A percentile compares a stretch with the other conserved stretches of the same genome.
Evolutionary conservation across 1,140 invertebrate species (phyloP).

Genomic region (Mercenaria mercenaria): DNA sequence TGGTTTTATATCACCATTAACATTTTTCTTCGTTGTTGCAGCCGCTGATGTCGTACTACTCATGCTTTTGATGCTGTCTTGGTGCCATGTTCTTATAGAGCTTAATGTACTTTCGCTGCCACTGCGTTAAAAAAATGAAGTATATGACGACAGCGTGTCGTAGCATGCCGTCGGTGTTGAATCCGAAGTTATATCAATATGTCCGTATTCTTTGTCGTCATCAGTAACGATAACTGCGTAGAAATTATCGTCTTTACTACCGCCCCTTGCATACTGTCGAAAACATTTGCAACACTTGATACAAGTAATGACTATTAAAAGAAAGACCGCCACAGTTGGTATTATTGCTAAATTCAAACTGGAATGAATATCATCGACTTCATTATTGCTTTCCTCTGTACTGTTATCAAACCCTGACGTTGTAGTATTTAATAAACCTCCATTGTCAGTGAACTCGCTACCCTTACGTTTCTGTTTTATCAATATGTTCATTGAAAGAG

Average conservation of each 20-base stretch:
- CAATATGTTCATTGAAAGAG: too few relatives aligned
- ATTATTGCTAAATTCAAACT: slow-evolving; percentile 38
- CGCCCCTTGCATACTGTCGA: slow-evolving; percentile 15
- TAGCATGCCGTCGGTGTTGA: not conserved
- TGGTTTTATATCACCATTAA: not conserved
- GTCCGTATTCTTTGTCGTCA: not conserved
- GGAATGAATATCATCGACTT: not conserved
- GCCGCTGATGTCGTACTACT: not conserved
- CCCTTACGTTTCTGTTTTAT: not conserved
- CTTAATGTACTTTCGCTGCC: not conserved
- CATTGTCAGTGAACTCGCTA: not conserved
- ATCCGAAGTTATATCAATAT: slow-evolving; percentile 15
- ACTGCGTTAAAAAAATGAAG: not conserved
- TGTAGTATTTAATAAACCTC: too few relatives aligned
- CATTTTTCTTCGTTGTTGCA: not conserved
- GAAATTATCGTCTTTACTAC: not conserved
- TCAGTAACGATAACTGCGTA: slow-evolving; percentile 20
- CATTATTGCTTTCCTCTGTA: not conserved
- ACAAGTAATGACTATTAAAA: slow-evolving; percentile 15
- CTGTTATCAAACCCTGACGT: not conserved
- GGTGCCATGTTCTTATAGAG: not conserved
- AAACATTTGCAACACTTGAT: slow-evolving; percentile 42
- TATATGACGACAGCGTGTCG: not conserved
- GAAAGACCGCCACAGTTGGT: not conserved
- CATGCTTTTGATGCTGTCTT: not conserved